Conservation (phyloP, 2,113 vertebrate species). For the Pontoporia blainvillei region DNA sequence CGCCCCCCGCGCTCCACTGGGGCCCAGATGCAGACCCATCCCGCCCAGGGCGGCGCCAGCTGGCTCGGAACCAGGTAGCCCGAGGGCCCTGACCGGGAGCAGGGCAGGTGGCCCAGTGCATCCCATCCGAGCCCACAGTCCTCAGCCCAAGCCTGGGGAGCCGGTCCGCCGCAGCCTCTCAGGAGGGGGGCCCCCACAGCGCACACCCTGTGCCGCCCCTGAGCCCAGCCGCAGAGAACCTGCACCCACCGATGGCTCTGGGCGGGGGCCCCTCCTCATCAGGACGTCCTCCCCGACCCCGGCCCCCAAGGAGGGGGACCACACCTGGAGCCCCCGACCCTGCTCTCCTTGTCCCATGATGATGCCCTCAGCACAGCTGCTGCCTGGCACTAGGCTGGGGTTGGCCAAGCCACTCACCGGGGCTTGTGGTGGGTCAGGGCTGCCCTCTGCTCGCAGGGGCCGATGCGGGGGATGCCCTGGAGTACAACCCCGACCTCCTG, state of each 20-base stretch:
- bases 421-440: background rate
- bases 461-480: conserved; percentile 84
- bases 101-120: background rate
- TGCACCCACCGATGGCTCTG: accelerated
- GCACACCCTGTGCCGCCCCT: background rate
- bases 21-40: conserved; percentile 84
- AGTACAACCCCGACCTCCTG: conserved; percentile 95
- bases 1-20: conserved; percentile 80
- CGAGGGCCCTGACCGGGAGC: accelerated
- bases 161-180: background rate
- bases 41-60: conserved; percentile 82
- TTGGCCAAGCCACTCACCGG: background rate
- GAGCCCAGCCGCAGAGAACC: background rate
- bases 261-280: background rate
- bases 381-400: background rate
- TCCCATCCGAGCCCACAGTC: background rate
- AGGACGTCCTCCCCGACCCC: background rate
- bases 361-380: background rate
- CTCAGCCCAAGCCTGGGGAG: background rate
- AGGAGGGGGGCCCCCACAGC: background rate
- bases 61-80: conserved; percentile 88
- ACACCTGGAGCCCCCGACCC: accelerated
- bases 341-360: background rate
- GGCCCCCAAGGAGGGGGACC: background rate
- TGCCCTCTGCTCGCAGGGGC: conserved; percentile 77